phyloP scores from a whole-genome alignment of 2,888 invertebrate species.

The Taphrorychus bicolor region DNA sequence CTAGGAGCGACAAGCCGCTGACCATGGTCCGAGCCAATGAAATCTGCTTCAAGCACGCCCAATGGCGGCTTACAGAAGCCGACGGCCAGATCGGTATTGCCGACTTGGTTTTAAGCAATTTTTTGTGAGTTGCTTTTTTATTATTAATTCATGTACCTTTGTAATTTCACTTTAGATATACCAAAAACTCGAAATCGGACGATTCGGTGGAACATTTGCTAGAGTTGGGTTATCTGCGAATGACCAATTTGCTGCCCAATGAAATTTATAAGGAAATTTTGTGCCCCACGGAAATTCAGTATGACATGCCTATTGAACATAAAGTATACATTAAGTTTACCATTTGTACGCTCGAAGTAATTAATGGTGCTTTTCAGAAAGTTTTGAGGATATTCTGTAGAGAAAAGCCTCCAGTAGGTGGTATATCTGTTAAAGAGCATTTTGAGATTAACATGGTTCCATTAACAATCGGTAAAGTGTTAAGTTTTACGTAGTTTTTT shows the following conservation, averaged over 20 bases:
- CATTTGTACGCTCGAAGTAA: too few relatives aligned
- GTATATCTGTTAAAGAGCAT: constrained; percentile 98
- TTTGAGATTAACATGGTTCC: constrained; percentile 98
- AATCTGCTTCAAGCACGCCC: constrained; percentile 98
- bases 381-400: constrained; percentile 94
- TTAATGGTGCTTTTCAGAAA: constrained; percentile 63
- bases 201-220: constrained; percentile 97
- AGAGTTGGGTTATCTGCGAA: constrained; percentile 94
- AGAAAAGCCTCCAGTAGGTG: constrained; percentile 97
- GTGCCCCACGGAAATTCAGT: constrained; percentile 78
- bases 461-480: constrained; percentile 77
- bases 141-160: neutral
- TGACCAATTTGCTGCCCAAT: constrained; percentile 94
- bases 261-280: constrained; percentile 91
- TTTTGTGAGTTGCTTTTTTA: constrained; percentile 69
- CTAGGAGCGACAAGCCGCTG: constrained; percentile 73
- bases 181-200: constrained; percentile 94
- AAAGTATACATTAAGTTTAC: constrained; percentile 65
- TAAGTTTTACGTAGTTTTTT: neutral
- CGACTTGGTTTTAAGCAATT: constrained; percentile 93
- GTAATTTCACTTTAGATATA: constrained; percentile 70
- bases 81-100: constrained; percentile 98
- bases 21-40: constrained; percentile 86
- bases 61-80: constrained; percentile 96
- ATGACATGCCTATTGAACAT: constrained; percentile 89